Evolutionary conservation across 2,888 invertebrate genomes (phyloP).

Genomic region (Sminthurides aquaticus): DNA sequence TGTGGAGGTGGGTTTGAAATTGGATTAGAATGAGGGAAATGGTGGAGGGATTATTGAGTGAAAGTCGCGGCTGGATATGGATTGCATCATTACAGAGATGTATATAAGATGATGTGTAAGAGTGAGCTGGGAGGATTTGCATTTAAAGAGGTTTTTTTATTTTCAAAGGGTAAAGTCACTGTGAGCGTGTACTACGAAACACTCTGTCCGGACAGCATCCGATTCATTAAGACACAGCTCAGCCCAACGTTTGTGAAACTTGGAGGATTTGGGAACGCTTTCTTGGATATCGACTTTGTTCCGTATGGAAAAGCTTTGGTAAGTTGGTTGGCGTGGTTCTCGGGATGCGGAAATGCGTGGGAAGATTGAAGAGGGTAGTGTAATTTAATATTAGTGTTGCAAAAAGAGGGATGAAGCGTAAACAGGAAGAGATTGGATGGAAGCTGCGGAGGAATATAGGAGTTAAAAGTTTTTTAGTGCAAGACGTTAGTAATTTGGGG

Average conservation of each 20-base stretch:
- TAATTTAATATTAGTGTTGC: too few species aligned
- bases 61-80: too few species aligned
- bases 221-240: conserved; percentile 61
- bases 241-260: conserved; percentile 55
- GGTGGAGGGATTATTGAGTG: too few species aligned
- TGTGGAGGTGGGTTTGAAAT: too few species aligned
- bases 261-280: conserved; percentile 32
- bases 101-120: not conserved
- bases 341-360: too few species aligned
- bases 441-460: not conserved
- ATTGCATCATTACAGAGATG: too few species aligned
- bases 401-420: too few species aligned
- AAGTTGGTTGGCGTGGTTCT: conserved; percentile 46
- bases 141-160: not conserved
- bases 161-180: conserved; percentile 12
- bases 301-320: conserved; percentile 67
- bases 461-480: not conserved
- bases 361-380: too few species aligned
- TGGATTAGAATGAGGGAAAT: too few species aligned
- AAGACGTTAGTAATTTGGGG: not conserved
- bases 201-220: conserved; percentile 58
- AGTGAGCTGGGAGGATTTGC: not conserved
- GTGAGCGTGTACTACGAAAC: conserved; percentile 62
- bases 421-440: not conserved
- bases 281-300: conserved; percentile 60